Conservation (phyloP, 30 jellyfish, hydroid and myxozoan genomes). For the Aurelia sp. region DNA sequence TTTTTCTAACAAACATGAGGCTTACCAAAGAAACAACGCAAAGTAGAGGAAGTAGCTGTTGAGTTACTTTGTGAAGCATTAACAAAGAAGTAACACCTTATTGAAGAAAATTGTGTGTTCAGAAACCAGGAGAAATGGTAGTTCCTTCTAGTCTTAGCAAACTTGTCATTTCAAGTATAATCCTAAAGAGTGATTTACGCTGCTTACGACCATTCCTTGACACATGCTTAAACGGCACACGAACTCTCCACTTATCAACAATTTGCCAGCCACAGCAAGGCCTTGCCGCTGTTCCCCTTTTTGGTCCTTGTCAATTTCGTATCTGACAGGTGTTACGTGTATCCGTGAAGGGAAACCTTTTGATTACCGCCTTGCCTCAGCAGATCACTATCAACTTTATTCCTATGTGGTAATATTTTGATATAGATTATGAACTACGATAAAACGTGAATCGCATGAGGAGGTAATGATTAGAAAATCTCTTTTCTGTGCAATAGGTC, state of each 20-base stretch:
- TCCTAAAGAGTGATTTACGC: slow-evolving; percentile 47
- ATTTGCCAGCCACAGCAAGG: slow-evolving; percentile 14
- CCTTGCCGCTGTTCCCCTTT: slow-evolving; percentile 44
- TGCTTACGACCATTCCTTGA: slow-evolving; percentile 14
- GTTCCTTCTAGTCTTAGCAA: slow-evolving; percentile 63
- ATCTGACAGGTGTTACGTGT: background rate
- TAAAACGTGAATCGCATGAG: no score
- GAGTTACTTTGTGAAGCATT: no score
- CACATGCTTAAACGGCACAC: no score
- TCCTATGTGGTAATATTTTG: no score
- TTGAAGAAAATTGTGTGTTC: background rate
- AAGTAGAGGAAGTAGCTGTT: no score
- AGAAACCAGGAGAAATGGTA: slow-evolving; percentile 38
- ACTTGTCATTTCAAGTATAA: slow-evolving; percentile 44
- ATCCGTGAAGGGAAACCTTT: slow-evolving; percentile 2
- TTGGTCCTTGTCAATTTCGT: background rate
- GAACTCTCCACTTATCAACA: slow-evolving; percentile 21
- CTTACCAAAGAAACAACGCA: no score
- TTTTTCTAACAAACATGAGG: background rate
- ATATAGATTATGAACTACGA: no score
- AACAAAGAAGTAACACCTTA: no score
- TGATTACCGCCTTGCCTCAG: background rate
- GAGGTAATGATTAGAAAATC: no score
- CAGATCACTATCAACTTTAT: background rate
- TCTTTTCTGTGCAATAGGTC: no score